phyloP scores from a whole-genome alignment of 2,797 vertebrate species.

The Smutsia temminckii region DNA sequence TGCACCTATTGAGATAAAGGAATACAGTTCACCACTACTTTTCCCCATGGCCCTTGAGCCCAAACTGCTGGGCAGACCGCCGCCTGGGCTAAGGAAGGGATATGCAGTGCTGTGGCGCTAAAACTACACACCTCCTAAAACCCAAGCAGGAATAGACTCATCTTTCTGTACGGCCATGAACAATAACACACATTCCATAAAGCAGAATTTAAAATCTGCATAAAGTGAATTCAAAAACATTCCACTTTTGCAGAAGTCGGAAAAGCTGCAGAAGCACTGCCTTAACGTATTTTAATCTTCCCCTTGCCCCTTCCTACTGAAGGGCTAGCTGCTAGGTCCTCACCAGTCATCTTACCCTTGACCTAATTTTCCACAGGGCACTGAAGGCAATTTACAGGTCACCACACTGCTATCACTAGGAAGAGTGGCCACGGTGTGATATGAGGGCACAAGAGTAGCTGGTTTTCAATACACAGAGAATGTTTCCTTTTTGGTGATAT shows the following conservation, averaged over 20 bases:
- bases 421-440: neutral
- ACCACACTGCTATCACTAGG: neutral
- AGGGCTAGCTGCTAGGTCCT: neutral
- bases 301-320: neutral
- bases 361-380: neutral
- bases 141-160: neutral
- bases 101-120: neutral
- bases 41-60: no score
- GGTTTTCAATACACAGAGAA: constrained; percentile 27
- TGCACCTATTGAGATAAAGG: neutral
- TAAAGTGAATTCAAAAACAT: neutral
- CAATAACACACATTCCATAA: neutral
- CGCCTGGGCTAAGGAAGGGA: neutral
- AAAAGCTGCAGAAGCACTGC: neutral
- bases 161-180: neutral
- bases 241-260: neutral
- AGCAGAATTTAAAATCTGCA: neutral
- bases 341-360: neutral
- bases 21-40: neutral
- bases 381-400: neutral
- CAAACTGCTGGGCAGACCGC: neutral
- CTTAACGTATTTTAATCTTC: neutral
- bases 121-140: neutral
- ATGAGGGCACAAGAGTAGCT: neutral
- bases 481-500: neutral